Base-by-base conservation (phyloP, 2,797 vertebrate genomes). In the Limosa lapponica region DNA sequence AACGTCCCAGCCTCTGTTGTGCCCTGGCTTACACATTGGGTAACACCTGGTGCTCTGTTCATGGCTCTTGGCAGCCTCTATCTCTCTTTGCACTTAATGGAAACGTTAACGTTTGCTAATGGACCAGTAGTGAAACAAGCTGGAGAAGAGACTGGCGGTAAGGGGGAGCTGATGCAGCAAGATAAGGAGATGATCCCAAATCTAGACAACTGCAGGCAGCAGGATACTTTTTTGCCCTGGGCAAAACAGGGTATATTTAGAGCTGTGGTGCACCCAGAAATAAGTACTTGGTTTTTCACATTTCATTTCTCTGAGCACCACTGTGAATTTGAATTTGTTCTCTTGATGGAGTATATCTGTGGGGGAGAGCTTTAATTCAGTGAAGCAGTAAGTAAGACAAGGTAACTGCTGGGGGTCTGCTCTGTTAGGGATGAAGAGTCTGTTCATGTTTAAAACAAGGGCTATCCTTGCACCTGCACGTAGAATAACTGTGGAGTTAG, bases 401-500 rank as follows among this genome's bases (percentile, higher is more conserved):
- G 17, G 39, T 49, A 73, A 30, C 61, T 72, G 67, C 62, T 70
- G 34, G 28, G 37, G 54, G 17, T 55, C 39, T 86, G 66, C 54
- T 52, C 15, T 82, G 72, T 57, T 28, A 37, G 48, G 43, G 24
- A 4, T 57, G 41, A 71, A 67, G 28, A 34, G 28, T 22, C 61
- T 81, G 9, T 55, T 89, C 52, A 10, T 17, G 4, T 83, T 81
- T 73, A 36, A 73, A 80, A 70, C 10, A 24, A 71, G 51, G 34
- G 27, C 57, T 67, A 0, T 41, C 41, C 23, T 86, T 0, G 0
- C 37, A 62, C 10, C 30, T 74, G 22, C 30, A 3, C 3, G 30
- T 67, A 80, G 49, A 78, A 11, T 52, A 86, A 81, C 32, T 39
- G 36, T 65, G 52, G 34, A 57, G 36, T 62, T n/a, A 59, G 65